Evolutionary conservation across 1,140 invertebrate species (phyloP).

Genomic region (Metaphire vulgaris): DNA sequence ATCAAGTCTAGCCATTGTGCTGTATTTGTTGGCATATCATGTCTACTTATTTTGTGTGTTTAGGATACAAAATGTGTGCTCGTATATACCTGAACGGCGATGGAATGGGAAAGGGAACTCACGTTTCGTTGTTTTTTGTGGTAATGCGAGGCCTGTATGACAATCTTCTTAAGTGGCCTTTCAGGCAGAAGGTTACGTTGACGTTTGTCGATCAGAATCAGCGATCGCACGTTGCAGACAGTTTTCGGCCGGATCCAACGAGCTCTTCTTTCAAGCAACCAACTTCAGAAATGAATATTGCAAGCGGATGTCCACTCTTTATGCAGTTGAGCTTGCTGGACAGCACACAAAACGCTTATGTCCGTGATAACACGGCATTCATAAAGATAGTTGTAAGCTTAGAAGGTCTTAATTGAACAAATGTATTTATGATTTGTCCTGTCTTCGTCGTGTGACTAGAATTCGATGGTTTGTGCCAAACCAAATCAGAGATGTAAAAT

Average conservation of each 20-base stretch:
- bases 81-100: slow-evolving; percentile 71
- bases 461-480: too few species aligned
- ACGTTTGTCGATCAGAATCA: slow-evolving; percentile 32
- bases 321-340: slow-evolving; percentile 39
- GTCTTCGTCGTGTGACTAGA: too few species aligned
- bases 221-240: slow-evolving; percentile 42
- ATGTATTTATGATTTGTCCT: too few species aligned
- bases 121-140: slow-evolving; percentile 49
- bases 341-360: slow-evolving; percentile 36
- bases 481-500: too few species aligned
- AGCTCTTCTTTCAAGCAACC: slow-evolving; percentile 41
- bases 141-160: slow-evolving; percentile 48
- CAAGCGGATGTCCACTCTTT: slow-evolving; percentile 49
- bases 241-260: slow-evolving; percentile 42
- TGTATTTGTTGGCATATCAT: too few species aligned
- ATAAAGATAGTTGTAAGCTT: slow-evolving; percentile 42
- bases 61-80: slow-evolving; percentile 79
- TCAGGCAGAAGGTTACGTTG: slow-evolving; percentile 40
- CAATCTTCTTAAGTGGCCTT: slow-evolving; percentile 46
- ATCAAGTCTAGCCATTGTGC: too few species aligned
- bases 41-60: too few species aligned
- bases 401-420: too few species aligned
- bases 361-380: slow-evolving; percentile 48
- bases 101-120: slow-evolving; percentile 53
- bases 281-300: slow-evolving; percentile 49